Percentiles rank a stretch among this genome's conserved stretches.
phyloP scores from a whole-genome alignment of 2,888 invertebrate genomes.

The Lathronympha strigana region DNA sequence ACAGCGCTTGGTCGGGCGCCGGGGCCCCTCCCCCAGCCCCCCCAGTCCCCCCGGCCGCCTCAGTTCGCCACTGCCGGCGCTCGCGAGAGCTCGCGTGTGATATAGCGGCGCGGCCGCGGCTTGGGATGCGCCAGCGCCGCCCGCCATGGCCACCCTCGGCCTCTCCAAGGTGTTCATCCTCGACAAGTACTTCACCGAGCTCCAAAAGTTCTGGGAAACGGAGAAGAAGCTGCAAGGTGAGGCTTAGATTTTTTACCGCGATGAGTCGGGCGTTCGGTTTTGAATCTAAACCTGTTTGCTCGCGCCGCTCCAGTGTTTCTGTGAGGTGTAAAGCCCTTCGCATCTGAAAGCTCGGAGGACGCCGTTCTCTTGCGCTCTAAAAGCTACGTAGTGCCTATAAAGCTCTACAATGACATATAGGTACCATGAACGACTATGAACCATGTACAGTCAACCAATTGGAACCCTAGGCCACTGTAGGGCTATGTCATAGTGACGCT shows the following conservation, averaged over 20 bases:
- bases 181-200: constrained; percentile 98
- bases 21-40: constrained; percentile 44
- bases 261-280: constrained; percentile 46
- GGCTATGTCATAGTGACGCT: too few species aligned
- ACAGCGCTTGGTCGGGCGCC: constrained; percentile 31
- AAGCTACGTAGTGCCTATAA: not conserved
- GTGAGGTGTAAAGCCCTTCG: constrained; percentile 15
- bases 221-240: constrained; percentile 98
- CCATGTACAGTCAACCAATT: too few species aligned
- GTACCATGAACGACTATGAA: too few species aligned
- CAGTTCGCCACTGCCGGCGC: constrained; percentile 58
- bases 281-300: constrained; percentile 36
- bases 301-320: constrained; percentile 22
- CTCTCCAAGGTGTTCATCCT: constrained; percentile 98
- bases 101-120: constrained; percentile 70
- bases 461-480: too few species aligned
- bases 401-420: not conserved
- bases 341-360: constrained; percentile 24
- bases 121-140: constrained; percentile 76
- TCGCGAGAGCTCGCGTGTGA: constrained; percentile 60
- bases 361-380: constrained; percentile 25
- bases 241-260: constrained; percentile 52
- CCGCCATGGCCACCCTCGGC: constrained; percentile 96
- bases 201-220: constrained; percentile 98
- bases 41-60: constrained; percentile 48